Percentiles rank a stretch among this genome's conserved stretches.
These are phyloP conservation scores for Pterostichus madidus DNA, from an alignment of 2,888 invertebrate species.

Conservation along the genomic window DNA sequence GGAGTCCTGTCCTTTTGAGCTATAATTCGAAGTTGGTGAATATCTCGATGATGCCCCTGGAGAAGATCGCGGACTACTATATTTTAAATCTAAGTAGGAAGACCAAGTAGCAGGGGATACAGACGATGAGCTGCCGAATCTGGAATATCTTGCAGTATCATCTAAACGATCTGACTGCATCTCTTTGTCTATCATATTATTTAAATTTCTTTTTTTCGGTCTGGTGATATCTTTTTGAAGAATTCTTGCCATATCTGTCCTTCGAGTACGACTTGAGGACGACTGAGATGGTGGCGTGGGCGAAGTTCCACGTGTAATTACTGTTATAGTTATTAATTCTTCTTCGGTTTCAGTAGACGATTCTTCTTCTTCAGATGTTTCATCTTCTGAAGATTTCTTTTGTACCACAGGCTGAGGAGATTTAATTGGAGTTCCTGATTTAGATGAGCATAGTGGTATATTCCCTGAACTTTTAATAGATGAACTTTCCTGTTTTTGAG, in stretches of 20 bases:
- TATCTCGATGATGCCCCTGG: conserved; percentile 20
- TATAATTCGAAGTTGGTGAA: conserved; percentile 55
- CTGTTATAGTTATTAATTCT: conserved; percentile 79
- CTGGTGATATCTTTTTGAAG: conserved; percentile 85
- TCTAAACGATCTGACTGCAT: conserved; percentile 87
- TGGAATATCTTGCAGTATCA: conserved; percentile 83
- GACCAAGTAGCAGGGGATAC: conserved; percentile 82
- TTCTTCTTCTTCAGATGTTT: conserved; percentile 70
- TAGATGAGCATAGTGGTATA: conserved; percentile 68
- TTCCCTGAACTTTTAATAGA: conserved; percentile 27
- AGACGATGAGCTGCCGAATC: conserved; percentile 82
- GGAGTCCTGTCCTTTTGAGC: conserved; percentile 40
- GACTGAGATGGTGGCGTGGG: conserved; percentile 84
- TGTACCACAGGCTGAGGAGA: conserved; percentile 45
- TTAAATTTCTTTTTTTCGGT: conserved; percentile 78
- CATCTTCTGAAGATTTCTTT: conserved; percentile 65
- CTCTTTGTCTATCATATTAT: conserved; percentile 83
- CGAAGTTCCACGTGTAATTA: conserved; percentile 88
- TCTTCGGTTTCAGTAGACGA: conserved; percentile 70
- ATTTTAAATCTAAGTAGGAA: conserved; percentile 80
- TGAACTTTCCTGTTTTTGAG: conserved; percentile 27
- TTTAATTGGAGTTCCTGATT: conserved; percentile 70
- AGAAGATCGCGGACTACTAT: conserved; percentile 75
- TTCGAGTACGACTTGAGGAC: conserved; percentile 81
- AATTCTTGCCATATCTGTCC: conserved; percentile 85